A percentile compares a stretch with the other conserved stretches of the same genome.
Conservation (phyloP, 2,888 invertebrate genomes). For the Timema cristinae region DNA sequence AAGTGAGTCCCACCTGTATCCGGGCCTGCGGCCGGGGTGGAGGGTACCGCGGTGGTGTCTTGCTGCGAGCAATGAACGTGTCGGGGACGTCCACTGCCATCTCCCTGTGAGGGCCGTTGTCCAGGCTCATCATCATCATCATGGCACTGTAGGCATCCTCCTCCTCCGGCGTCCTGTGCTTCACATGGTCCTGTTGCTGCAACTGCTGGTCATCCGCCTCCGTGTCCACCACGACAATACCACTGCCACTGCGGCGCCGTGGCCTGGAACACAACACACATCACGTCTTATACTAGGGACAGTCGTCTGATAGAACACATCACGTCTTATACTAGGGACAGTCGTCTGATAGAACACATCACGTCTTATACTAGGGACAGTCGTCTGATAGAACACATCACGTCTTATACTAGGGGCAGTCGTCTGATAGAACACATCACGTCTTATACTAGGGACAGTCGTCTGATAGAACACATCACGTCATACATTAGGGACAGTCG, state of each 20-base stretch:
- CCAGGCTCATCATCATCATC: slow-evolving; percentile 58
- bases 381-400: no score
- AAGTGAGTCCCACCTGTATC: no score
- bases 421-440: no score
- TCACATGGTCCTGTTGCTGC: slow-evolving; percentile 57
- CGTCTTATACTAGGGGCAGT: no score
- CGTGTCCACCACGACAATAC: slow-evolving; percentile 75
- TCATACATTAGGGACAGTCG: no score
- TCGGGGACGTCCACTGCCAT: slow-evolving; percentile 99
- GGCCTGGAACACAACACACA: slow-evolving; percentile 57
- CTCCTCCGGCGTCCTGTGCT: slow-evolving; percentile 46
- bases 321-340: no score
- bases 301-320: neutral
- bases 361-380: no score
- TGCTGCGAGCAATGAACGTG: slow-evolving; percentile 84
- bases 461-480: no score
- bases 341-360: no score
- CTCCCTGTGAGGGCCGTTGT: slow-evolving; percentile 83
- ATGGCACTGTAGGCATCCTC: slow-evolving; percentile 59
- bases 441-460: no score
- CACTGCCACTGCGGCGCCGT: slow-evolving; percentile 72
- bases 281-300: neutral
- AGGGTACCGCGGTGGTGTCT: slow-evolving; percentile 87
- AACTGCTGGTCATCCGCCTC: neutral
- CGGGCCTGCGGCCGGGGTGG: slow-evolving; percentile 60